phyloP scores from a whole-genome alignment of 2,888 invertebrate genomes.

The Apodemia zela region DNA sequence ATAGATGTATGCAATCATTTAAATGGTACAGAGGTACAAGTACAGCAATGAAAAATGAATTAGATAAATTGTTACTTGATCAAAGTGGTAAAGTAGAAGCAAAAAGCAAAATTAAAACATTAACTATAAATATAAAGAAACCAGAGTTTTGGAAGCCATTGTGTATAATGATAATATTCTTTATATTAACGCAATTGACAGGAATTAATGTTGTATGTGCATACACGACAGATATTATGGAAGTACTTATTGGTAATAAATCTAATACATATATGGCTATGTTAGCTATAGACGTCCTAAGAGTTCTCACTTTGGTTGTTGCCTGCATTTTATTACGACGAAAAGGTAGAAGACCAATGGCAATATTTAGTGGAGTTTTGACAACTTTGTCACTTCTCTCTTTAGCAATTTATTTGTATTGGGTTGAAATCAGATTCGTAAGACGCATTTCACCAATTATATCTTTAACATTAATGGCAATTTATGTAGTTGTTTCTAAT shows the following conservation, averaged over 20 bases:
- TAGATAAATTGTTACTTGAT: slow-evolving; percentile 70
- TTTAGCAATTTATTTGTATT: slow-evolving; percentile 72
- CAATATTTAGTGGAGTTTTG: slow-evolving; percentile 82
- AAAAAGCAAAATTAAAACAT: slow-evolving; percentile 52
- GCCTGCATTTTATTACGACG: slow-evolving; percentile 82
- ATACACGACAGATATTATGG: slow-evolving; percentile 84
- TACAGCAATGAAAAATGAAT: slow-evolving; percentile 65
- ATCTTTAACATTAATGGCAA: slow-evolving; percentile 74
- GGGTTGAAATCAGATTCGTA: slow-evolving; percentile 46
- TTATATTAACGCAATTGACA: slow-evolving; percentile 84
- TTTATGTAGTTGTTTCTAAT: slow-evolving; percentile 80
- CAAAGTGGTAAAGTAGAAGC: slow-evolving; percentile 51
- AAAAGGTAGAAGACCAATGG: slow-evolving; percentile 82
- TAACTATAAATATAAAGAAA: slow-evolving; percentile 62
- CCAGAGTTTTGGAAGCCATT: slow-evolving; percentile 83
- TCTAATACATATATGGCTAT: slow-evolving; percentile 82
- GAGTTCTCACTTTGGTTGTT: slow-evolving; percentile 79
- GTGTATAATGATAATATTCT: slow-evolving; percentile 82
- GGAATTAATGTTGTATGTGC: slow-evolving; percentile 87
- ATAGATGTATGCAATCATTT: slow-evolving; percentile 80
- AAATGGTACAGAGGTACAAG: slow-evolving; percentile 81
- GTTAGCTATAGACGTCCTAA: slow-evolving; percentile 82
- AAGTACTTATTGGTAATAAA: slow-evolving; percentile 75
- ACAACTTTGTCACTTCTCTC: slow-evolving; percentile 80
- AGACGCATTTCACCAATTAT: slow-evolving; percentile 51